Evolutionary conservation across 2,888 invertebrate species (phyloP), one percentile per base, ranked within the genome.

Genomic region (Drosophila suboccidentalis): DNA sequence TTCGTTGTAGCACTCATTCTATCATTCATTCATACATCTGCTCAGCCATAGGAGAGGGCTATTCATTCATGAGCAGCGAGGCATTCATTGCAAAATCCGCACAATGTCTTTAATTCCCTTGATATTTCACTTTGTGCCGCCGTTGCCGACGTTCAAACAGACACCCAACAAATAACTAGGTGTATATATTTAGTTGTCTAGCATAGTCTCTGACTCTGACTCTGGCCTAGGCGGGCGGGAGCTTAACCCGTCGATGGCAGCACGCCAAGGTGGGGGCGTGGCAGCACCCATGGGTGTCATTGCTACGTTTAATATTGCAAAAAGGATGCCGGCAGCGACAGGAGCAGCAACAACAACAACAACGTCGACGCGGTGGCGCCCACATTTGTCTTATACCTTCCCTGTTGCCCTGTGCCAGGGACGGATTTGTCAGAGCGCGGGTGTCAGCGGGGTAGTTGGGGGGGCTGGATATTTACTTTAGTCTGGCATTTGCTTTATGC

Each of bases 21-120:
- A 46, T 73, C 60, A 58, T 47, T 75, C 78, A 61, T 63, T 61
- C 84, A 61, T 57, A 64, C 44, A 22, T 44, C 36, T 46, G 53
- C 34, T 57, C 57, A 57, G 46, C 59, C 43, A 67, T 58, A 61
- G 32, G 32, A 17, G 15, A 29, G 17, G 15, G 15, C 50, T 66
- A 77, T 80, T 77, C 78, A 77, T 77, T 77, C 77, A 77, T 71
- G 85, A 75, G 71, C 90, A 72, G 79, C 62, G 70, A 63, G 82
- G 83, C 77, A 71, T 86, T 83, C 80, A 74, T 62, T 70, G 71
- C 70, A 76, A 90, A 53, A 88, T 86, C 90, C 90, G 64, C 67
- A 87, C 87, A 89, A 90, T 86, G 71, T 80, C 90, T 86, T 88
- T 88, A 84, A 90, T 84, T 88, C 89, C 87, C 90, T 82, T 90